These are phyloP conservation scores for Marcusenius ussheri DNA, from an alignment of 2,113 vertebrate genomes.

Conservation along the genomic window DNA sequence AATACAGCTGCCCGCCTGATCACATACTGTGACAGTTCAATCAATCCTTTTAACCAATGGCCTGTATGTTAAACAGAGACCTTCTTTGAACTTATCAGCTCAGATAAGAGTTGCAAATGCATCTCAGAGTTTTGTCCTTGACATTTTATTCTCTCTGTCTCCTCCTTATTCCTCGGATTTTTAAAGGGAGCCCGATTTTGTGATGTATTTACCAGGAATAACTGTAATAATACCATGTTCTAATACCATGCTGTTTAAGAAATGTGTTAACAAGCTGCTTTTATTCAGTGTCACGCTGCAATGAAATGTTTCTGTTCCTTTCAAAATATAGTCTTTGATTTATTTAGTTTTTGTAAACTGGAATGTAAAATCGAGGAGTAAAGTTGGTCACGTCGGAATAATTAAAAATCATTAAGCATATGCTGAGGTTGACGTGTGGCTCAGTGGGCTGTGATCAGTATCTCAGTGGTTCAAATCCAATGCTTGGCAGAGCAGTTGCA, in stretches of 20 bases:
- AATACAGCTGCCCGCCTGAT: background rate
- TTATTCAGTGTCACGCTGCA: background rate
- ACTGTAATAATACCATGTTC: background rate
- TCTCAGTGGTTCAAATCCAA: background rate
- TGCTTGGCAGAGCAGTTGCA: background rate
- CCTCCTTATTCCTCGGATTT: background rate
- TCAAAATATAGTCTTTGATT: background rate
- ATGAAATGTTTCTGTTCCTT: background rate
- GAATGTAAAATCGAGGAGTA: background rate
- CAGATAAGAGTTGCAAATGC: background rate
- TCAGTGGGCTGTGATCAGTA: background rate
- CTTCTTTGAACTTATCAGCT: background rate
- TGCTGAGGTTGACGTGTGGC: background rate
- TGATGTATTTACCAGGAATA: background rate
- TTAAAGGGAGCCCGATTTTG: background rate
- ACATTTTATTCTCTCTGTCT: background rate
- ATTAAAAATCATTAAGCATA: background rate
- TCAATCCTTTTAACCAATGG: background rate
- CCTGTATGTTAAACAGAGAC: background rate
- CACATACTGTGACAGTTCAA: background rate
- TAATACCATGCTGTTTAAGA: background rate
- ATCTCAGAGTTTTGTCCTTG: background rate
- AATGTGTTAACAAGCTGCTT: background rate
- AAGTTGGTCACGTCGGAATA: background rate
- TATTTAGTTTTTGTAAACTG: background rate